phyloP scores from a whole-genome alignment of 64 coral and sea anemone genomes.

The Porites lutea region DNA sequence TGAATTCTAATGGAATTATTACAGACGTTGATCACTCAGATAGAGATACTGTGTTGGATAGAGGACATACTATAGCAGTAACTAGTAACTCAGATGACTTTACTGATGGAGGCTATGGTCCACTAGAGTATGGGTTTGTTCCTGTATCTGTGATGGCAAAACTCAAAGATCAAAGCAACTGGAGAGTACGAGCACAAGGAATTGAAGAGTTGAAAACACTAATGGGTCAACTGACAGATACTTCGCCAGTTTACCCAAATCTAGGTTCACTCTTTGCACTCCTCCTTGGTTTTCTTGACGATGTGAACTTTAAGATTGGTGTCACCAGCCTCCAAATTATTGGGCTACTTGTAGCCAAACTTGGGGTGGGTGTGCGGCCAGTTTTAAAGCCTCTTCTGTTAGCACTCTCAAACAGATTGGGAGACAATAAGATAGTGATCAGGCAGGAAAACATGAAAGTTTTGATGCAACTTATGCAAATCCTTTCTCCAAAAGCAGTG shows the following conservation, averaged over 20 bases:
- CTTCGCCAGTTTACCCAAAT: slow-evolving; percentile 72
- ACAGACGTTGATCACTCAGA: slow-evolving; percentile 20
- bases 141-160: slow-evolving; percentile 79
- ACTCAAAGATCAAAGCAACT: slow-evolving; percentile 92
- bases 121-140: slow-evolving; percentile 79
- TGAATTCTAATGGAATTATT: slow-evolving; percentile 81
- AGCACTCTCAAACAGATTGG: slow-evolving; percentile 87
- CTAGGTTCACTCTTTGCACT: slow-evolving; percentile 84
- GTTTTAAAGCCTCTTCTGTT: slow-evolving; percentile 84
- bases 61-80: slow-evolving; percentile 86
- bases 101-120: slow-evolving; percentile 59
- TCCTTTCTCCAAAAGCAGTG: slow-evolving; percentile 83
- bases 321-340: slow-evolving; percentile 96
- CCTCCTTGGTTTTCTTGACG: slow-evolving; percentile 87
- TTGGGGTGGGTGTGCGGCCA: slow-evolving; percentile 78
- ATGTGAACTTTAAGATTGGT: slow-evolving; percentile 96
- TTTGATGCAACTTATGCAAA: slow-evolving; percentile 98
- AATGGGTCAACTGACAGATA: slow-evolving; percentile 78
- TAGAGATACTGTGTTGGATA: slow-evolving; percentile 67
- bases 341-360: slow-evolving; percentile 84
- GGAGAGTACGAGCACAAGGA: slow-evolving; percentile 86
- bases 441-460: slow-evolving; percentile 99
- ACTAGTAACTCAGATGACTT: slow-evolving; percentile 52
- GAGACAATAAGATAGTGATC: slow-evolving; percentile 99
- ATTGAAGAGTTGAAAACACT: slow-evolving; percentile 95